These are phyloP conservation scores for Enteromius argenteus DNA, from an alignment of 2,797 vertebrate species.

Conservation along the genomic window DNA sequence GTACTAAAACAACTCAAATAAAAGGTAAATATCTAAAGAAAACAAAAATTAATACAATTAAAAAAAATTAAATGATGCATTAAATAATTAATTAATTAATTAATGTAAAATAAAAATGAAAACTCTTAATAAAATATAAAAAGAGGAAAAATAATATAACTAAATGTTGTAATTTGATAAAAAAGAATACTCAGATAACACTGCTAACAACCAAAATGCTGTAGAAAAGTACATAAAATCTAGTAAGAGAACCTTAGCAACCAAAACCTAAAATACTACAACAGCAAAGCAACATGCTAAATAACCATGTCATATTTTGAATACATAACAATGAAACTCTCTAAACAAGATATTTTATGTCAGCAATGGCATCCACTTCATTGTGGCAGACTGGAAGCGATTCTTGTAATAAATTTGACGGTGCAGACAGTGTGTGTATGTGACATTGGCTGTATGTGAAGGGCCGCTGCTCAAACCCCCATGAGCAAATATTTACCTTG, in stretches of 20 bases:
- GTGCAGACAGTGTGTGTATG: slow-evolving; percentile 5
- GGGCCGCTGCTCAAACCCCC: slow-evolving; percentile 9
- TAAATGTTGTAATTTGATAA: background rate
- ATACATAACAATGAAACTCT: background rate
- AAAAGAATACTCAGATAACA: background rate
- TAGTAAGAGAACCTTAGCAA: background rate
- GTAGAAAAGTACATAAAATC: background rate
- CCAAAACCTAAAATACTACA: background rate
- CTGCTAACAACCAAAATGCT: background rate
- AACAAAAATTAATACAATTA: background rate
- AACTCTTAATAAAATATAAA: background rate
- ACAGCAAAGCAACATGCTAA: background rate
- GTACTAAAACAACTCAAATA: background rate
- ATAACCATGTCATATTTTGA: background rate
- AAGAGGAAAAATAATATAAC: background rate
- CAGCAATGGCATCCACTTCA: background rate
- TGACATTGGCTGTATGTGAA: background rate
- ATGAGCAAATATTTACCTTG: slow-evolving; percentile 79
- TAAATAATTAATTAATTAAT: background rate
- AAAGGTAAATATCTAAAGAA: background rate
- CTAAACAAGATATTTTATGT: background rate
- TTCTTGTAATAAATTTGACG: background rate
- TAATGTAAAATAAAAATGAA: background rate
- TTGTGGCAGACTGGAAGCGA: background rate
- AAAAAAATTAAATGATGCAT: too few relatives aligned